phyloP scores from a whole-genome alignment of 2,888 invertebrate species.

The Alcis repandata region DNA sequence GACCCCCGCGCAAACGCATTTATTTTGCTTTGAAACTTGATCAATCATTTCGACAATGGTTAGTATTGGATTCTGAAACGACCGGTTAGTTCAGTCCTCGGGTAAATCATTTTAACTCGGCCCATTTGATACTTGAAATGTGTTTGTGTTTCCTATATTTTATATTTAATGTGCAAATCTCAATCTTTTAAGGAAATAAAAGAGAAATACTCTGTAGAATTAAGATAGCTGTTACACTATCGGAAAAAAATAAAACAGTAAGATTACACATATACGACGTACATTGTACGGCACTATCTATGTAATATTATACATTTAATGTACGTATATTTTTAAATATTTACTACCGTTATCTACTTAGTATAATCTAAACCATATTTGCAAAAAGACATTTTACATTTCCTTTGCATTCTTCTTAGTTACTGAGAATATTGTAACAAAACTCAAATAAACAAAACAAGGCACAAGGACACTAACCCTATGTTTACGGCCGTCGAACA shows the following conservation, averaged over 20 bases:
- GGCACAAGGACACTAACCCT: constrained; percentile 65
- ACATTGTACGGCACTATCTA: too few relatives aligned
- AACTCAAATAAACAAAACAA: constrained; percentile 11
- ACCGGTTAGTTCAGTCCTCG: constrained; percentile 6
- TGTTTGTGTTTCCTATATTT: background rate
- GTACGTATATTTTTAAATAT: too few relatives aligned
- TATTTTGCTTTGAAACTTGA: constrained; percentile 46
- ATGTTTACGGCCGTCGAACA: constrained; percentile 65
- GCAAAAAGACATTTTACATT: background rate
- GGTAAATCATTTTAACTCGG: constrained; percentile 22
- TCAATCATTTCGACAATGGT: constrained; percentile 43
- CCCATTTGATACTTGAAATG: constrained; percentile 14
- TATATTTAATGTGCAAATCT: background rate
- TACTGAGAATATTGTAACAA: background rate
- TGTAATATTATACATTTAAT: too few relatives aligned
- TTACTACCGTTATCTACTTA: too few relatives aligned
- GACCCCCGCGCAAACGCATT: constrained; percentile 51
- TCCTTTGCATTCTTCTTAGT: background rate
- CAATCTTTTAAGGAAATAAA: background rate
- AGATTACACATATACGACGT: too few relatives aligned
- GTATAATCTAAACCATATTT: too few relatives aligned
- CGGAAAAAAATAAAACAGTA: background rate
- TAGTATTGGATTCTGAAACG: constrained; percentile 28
- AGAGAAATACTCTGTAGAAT: background rate
- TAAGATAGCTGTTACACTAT: background rate